phyloP scores from a whole-genome alignment of 2,113 vertebrate species.

The Podilymbus podiceps region DNA sequence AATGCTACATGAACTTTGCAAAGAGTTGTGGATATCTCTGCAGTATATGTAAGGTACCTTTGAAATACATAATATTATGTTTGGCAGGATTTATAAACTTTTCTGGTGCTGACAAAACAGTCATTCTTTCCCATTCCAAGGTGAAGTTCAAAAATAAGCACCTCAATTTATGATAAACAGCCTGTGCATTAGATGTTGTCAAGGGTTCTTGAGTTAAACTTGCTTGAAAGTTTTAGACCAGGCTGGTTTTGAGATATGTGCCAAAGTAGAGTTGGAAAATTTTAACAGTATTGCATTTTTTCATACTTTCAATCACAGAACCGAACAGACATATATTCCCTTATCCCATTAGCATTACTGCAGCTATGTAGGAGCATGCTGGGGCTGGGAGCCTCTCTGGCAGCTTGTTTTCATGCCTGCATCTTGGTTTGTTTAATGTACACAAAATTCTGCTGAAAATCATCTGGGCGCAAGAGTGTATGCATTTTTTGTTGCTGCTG shows the following conservation, averaged over 20 bases:
- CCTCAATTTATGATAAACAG: conserved; percentile 30
- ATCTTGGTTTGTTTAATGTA: background rate
- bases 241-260: conserved; percentile 4
- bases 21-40: background rate
- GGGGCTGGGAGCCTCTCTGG: background rate
- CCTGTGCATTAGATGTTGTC: conserved; percentile 24
- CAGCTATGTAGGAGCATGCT: background rate
- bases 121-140: background rate
- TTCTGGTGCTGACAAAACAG: background rate
- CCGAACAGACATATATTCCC: background rate
- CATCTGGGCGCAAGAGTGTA: background rate
- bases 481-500: background rate
- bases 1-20: background rate
- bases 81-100: background rate
- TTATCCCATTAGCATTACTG: background rate
- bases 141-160: conserved; percentile 39
- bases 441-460: background rate
- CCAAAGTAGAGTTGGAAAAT: conserved; percentile 5
- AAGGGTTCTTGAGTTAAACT: conserved; percentile 38
- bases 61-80: background rate
- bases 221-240: conserved; percentile 32
- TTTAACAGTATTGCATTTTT: background rate
- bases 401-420: background rate
- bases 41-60: background rate
- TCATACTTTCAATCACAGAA: background rate